A percentile compares a stretch with the other conserved stretches of the same genome.
phyloP scores from a whole-genome alignment of 2,797 vertebrate species.

The Clarias laeviceps region DNA sequence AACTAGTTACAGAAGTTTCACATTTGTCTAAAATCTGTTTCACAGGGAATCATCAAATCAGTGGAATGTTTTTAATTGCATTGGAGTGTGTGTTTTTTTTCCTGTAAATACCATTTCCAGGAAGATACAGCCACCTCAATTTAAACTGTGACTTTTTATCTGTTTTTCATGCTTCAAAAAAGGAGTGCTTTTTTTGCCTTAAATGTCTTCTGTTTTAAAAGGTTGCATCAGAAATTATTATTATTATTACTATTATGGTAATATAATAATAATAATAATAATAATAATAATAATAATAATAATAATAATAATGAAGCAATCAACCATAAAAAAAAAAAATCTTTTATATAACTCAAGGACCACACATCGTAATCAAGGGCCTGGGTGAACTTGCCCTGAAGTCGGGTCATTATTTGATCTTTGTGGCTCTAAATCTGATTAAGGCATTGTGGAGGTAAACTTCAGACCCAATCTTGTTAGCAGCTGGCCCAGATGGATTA shows the following conservation, averaged over 20 bases:
- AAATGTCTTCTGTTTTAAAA: neutral
- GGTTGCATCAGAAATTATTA: neutral
- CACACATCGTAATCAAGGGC: slow-evolving; percentile 99
- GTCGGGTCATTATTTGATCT: slow-evolving; percentile 99
- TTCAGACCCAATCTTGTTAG: slow-evolving; percentile 99
- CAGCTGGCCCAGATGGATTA: slow-evolving; percentile 99
- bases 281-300: neutral
- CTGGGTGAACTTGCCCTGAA: slow-evolving; percentile 98
- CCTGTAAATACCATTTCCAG: neutral
- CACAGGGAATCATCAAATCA: slow-evolving; percentile 25
- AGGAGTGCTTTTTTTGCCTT: neutral
- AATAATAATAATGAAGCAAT: slow-evolving; percentile 35
- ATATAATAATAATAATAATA: neutral
- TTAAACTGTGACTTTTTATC: neutral
- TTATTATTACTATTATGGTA: neutral
- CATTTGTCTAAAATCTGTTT: slow-evolving; percentile 43
- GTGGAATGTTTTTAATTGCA: neutral
- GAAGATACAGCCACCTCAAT: neutral
- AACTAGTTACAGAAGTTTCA: slow-evolving; percentile 32
- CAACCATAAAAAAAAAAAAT: slow-evolving; percentile 63
- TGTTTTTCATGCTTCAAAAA: neutral
- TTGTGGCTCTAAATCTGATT: slow-evolving; percentile 99
- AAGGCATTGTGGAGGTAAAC: slow-evolving; percentile 99
- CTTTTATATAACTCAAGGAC: slow-evolving; percentile 82
- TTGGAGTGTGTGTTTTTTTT: neutral